Conservation (phyloP, 2,113 vertebrate genomes). For the Petromus typicus region DNA sequence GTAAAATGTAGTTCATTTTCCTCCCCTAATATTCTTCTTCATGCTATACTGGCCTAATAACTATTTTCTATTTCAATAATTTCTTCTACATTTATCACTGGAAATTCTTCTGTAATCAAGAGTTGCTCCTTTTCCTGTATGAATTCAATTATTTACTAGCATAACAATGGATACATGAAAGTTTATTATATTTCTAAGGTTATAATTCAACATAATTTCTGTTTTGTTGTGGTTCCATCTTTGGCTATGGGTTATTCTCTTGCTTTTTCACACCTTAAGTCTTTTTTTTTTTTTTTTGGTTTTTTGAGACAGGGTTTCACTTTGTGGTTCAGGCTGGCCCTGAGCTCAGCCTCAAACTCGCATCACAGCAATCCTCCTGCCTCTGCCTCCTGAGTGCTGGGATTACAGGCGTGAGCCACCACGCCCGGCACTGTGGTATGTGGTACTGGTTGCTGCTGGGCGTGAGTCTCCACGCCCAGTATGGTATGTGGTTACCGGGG, state of each 20-base stretch:
- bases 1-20: conserved; percentile 26
- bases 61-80: conserved; percentile 39
- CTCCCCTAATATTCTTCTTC: no score
- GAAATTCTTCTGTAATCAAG: conserved; percentile 17
- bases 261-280: neutral
- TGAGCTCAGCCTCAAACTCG: no score
- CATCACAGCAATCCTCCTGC: no score
- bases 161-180: neutral
- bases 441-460: no score
- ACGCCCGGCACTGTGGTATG: no score
- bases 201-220: neutral
- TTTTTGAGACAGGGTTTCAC: no score
- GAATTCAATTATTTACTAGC: neutral
- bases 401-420: no score
- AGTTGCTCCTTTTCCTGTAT: neutral
- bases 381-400: no score
- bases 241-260: neutral
- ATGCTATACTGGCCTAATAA: conserved; percentile 2
- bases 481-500: no score
- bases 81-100: neutral
- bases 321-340: no score
- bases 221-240: neutral
- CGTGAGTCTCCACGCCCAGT: no score
- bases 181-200: neutral
- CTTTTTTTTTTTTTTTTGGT: no score